Percentiles rank a stretch among this genome's conserved stretches.
Evolutionary conservation across 2,797 vertebrate genomes (phyloP).

Genomic region (Ibycter americanus): DNA sequence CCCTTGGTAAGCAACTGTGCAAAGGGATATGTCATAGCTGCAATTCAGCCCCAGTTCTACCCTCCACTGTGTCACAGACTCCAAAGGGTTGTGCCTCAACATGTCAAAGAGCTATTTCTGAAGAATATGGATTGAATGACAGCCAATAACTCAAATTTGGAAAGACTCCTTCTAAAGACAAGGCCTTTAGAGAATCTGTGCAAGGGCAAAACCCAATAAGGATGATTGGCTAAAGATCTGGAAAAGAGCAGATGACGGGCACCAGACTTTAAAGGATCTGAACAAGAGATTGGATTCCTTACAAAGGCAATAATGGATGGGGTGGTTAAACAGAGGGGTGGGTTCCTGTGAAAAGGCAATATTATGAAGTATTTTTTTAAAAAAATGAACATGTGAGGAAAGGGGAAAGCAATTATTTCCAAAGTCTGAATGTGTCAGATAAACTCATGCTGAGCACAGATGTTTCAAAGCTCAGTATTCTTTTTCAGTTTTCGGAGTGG

Average conservation of each 20-base stretch:
- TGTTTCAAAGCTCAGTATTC: neutral
- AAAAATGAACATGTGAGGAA: neutral
- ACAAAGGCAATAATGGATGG: neutral
- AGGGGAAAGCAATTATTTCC: neutral
- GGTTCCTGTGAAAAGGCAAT: neutral
- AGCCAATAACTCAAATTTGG: neutral
- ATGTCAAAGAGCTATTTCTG: neutral
- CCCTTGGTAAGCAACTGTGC: neutral
- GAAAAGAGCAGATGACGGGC: neutral
- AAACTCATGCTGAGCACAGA: neutral
- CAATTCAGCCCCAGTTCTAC: neutral
- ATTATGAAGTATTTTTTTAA: neutral
- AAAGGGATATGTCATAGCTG: neutral
- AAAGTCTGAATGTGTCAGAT: neutral
- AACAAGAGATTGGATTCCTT: neutral
- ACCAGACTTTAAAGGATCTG: neutral
- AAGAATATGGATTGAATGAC: neutral
- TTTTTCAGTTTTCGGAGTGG: neutral
- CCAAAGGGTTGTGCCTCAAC: neutral
- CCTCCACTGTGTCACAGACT: neutral
- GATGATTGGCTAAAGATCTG: neutral
- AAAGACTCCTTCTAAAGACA: neutral
- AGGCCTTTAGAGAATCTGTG: neutral
- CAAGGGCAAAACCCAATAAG: neutral
- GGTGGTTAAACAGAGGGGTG: neutral